Evolutionary conservation across 2,888 invertebrate genomes (phyloP).

Genomic region (Lypha dubia): DNA sequence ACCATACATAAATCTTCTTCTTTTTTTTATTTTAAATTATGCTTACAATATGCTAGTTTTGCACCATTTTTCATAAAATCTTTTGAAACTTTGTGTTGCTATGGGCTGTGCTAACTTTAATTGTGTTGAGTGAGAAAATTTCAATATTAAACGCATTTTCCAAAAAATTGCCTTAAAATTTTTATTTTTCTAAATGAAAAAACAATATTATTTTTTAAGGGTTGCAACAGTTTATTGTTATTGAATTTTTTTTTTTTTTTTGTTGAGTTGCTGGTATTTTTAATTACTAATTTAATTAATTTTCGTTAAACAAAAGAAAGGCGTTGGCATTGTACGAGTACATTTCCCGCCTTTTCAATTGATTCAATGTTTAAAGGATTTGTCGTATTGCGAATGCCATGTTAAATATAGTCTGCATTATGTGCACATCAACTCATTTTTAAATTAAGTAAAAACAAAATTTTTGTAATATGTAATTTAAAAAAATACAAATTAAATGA

Average conservation of each 20-base stretch:
- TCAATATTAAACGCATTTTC: constrained; percentile 49
- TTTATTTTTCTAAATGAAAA: background rate
- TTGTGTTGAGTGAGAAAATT: constrained; percentile 64
- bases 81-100: constrained; percentile 2
- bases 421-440: background rate
- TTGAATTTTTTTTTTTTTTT: background rate
- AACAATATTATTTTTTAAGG: background rate
- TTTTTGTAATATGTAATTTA: background rate
- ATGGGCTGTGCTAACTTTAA: background rate
- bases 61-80: constrained; percentile 52
- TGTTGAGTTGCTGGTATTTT: background rate
- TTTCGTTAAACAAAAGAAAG: background rate
- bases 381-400: too few species aligned
- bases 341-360: constrained; percentile 30
- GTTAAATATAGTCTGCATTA: too few species aligned
- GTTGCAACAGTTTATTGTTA: too few species aligned
- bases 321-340: constrained; percentile 34
- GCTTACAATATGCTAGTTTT: constrained; percentile 32
- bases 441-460: background rate
- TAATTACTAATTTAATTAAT: background rate
- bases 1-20: background rate
- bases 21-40: background rate
- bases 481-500: too few species aligned
- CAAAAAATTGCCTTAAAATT: background rate
- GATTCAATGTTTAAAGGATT: background rate